These are phyloP conservation scores for Hirudo medicinalis DNA, from an alignment of 1,140 invertebrate species.

Conservation along the genomic window DNA sequence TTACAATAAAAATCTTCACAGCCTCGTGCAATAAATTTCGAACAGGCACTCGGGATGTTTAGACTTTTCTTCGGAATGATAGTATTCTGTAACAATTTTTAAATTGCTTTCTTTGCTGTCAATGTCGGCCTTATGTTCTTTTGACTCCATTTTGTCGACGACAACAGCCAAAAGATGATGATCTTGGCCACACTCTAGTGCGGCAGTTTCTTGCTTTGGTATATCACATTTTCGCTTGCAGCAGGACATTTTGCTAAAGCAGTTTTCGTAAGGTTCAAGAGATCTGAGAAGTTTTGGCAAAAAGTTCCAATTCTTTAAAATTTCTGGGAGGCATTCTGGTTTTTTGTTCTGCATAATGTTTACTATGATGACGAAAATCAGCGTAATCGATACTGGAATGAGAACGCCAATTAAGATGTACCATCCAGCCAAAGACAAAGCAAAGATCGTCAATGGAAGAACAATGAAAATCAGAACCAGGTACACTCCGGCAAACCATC, in stretches of 20 bases:
- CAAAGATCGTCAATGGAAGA: conserved; percentile 43
- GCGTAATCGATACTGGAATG: conserved; percentile 25
- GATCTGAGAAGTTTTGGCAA: conserved; percentile 18
- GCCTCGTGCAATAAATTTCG: no score
- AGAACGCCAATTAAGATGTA: conserved; percentile 28
- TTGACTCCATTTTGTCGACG: no score
- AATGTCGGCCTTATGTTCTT: no score
- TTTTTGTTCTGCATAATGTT: conserved; percentile 24
- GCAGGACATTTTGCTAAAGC: conserved; percentile 1
- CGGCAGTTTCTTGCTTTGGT: no score
- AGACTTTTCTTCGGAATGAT: no score
- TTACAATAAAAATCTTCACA: no score
- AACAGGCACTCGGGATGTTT: no score
- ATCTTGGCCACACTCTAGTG: no score
- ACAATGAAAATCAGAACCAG: conserved; percentile 46
- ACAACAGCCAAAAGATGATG: no score
- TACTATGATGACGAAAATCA: conserved; percentile 29
- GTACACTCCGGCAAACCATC: conserved; percentile 50
- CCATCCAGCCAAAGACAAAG: conserved; percentile 36
- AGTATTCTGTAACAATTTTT: no score
- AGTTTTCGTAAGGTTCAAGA: conserved; percentile 17
- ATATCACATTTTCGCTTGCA: neutral
- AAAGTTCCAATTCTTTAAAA: conserved; percentile 17
- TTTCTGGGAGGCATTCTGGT: conserved; percentile 12
- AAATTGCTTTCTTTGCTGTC: no score